Percentiles rank a stretch among this genome's conserved stretches.
phyloP scores from a whole-genome alignment of 1,140 invertebrate genomes.

The Gonioctena quinquepunctata region DNA sequence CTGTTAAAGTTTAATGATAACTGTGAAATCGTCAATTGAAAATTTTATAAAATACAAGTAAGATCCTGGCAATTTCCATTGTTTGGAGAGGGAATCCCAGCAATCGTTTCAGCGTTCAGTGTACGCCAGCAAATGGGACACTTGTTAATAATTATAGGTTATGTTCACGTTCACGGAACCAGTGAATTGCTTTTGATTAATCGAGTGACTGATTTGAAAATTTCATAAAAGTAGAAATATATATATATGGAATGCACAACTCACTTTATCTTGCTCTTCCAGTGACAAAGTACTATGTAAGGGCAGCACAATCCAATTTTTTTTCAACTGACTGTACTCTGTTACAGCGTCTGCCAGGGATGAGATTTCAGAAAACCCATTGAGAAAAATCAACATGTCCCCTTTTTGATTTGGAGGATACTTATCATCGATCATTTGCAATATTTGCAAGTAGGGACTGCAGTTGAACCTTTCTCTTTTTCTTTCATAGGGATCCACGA shows the following conservation, averaged over 20 bases:
- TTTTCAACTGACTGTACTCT: conserved; percentile 79
- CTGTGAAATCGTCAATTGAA: no score
- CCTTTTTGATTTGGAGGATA: conserved; percentile 85
- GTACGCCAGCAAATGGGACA: no score
- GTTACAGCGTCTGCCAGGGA: conserved; percentile 85
- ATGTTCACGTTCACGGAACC: no score
- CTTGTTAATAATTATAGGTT: no score
- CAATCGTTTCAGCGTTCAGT: no score
- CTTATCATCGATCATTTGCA: conserved; percentile 91
- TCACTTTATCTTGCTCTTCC: conserved; percentile 93
- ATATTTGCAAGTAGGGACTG: conserved; percentile 87
- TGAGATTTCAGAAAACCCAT: conserved; percentile 94
- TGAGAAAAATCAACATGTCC: conserved; percentile 95
- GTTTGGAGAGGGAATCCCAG: no score
- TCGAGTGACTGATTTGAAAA: no score
- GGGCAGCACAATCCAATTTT: conserved; percentile 93
- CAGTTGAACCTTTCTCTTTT: conserved; percentile 82
- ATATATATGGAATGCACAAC: conserved; percentile 6
- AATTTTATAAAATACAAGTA: no score
- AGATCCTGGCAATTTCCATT: no score
- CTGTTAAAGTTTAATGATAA: no score
- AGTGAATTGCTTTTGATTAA: no score
- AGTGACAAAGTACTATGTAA: conserved; percentile 93
- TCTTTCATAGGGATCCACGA: conserved; percentile 70
- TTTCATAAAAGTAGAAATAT: background rate